phyloP scores from a whole-genome alignment of 2,888 invertebrate genomes.

The Nebria salina region DNA sequence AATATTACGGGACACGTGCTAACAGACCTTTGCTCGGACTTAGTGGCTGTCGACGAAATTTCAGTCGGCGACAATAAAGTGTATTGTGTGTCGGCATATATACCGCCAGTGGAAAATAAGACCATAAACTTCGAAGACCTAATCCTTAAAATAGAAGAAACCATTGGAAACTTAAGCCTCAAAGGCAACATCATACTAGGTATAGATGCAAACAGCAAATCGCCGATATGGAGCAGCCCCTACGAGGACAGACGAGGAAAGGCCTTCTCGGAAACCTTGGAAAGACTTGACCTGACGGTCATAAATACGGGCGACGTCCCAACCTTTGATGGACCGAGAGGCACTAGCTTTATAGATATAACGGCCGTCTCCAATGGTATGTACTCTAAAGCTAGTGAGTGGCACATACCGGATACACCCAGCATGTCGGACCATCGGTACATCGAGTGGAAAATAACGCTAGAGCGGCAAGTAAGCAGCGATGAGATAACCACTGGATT shows the following conservation, averaged over 20 bases:
- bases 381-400: not conserved
- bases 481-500: not conserved
- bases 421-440: conserved; percentile 11
- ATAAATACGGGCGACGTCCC: conserved; percentile 12
- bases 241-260: not conserved
- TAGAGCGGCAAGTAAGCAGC: not conserved
- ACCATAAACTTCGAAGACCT: too few species aligned
- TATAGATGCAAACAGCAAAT: conserved; percentile 23
- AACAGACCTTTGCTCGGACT: too few species aligned
- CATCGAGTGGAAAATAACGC: not conserved
- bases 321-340: not conserved
- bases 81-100: too few species aligned
- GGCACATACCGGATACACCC: conserved; percentile 16
- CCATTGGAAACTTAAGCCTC: too few species aligned
- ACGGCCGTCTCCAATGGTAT: not conserved
- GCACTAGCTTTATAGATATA: conserved; percentile 1
- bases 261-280: not conserved
- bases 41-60: too few species aligned
- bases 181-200: conserved; percentile 6
- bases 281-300: not conserved
- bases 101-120: too few species aligned
- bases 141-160: too few species aligned
- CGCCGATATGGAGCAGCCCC: conserved; percentile 20
- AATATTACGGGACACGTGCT: too few species aligned
- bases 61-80: too few species aligned